Conservation (phyloP, 2,888 invertebrate species). For the Orthosia incerta region DNA sequence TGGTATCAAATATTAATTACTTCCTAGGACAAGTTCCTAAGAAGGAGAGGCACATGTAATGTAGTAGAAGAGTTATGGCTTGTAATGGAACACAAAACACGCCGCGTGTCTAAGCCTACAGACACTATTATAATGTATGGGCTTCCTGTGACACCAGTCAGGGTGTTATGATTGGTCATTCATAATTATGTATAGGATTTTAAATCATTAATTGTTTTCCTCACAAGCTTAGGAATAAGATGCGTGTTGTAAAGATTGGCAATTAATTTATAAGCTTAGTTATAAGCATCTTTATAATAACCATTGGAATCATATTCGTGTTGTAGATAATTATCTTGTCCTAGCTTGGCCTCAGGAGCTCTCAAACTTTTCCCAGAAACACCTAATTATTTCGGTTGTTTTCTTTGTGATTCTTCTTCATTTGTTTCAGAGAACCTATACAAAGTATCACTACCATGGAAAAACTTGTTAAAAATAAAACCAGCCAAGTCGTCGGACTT, state of each 20-base stretch:
- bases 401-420: too few species aligned
- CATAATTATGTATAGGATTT: neutral
- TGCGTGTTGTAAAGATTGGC: too few species aligned
- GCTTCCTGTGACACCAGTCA: slow-evolving; percentile 15
- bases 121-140: slow-evolving; percentile 1
- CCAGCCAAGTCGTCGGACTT: too few species aligned
- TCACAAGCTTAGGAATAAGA: neutral
- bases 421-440: too few species aligned
- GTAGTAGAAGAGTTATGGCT: slow-evolving; percentile 13
- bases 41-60: neutral
- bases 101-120: slow-evolving; percentile 4
- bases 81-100: slow-evolving; percentile 11
- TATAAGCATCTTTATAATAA: too few species aligned
- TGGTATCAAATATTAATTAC: neutral
- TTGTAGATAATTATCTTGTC: neutral
- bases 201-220: neutral
- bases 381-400: too few species aligned
- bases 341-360: too few species aligned
- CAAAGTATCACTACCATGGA: too few species aligned
- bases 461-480: too few species aligned
- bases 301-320: neutral
- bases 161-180: neutral
- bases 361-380: too few species aligned
- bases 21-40: neutral
- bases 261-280: too few species aligned